A percentile compares a stretch with the other conserved stretches of the same genome.
Evolutionary conservation across 2,113 vertebrate genomes (phyloP).

Genomic region (Danio rerio): DNA sequence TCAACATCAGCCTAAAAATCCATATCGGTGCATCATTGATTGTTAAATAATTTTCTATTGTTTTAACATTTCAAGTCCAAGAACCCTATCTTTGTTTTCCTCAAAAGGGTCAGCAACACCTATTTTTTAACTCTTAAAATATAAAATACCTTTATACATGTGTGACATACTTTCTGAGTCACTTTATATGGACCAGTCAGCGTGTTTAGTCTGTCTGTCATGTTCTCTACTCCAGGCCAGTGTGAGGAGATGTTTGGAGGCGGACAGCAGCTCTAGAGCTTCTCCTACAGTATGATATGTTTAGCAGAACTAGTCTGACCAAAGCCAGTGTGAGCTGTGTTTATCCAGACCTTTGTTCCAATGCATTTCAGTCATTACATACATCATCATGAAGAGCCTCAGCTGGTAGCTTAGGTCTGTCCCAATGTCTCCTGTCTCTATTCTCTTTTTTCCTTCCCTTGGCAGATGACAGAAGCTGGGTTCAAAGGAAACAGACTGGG

Average conservation of each 20-base stretch:
- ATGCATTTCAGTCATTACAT: conserved; percentile 27
- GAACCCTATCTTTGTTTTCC: no score
- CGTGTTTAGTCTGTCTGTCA: conserved; percentile 3
- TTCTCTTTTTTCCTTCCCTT: background rate
- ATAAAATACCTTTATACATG: no score
- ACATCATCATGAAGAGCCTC: conserved; percentile 21
- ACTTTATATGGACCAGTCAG: background rate
- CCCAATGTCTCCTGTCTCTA: background rate
- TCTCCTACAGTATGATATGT: background rate
- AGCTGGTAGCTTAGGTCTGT: conserved; percentile 12
- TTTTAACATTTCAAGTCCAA: no score
- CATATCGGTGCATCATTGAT: no score
- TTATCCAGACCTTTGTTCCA: conserved; percentile 15
- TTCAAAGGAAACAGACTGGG: conserved; percentile 48
- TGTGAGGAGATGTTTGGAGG: background rate
- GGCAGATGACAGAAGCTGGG: conserved; percentile 42
- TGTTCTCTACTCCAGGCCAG: background rate
- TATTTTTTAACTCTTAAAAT: no score
- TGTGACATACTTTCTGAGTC: background rate
- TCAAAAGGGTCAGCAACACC: no score
- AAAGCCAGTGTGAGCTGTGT: conserved; percentile 17
- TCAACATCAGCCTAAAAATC: no score
- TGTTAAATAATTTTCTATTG: no score
- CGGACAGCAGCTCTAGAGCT: background rate
- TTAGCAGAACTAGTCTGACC: background rate